Conservation (phyloP, 2,113 vertebrate species). For the Sitta europaea region DNA sequence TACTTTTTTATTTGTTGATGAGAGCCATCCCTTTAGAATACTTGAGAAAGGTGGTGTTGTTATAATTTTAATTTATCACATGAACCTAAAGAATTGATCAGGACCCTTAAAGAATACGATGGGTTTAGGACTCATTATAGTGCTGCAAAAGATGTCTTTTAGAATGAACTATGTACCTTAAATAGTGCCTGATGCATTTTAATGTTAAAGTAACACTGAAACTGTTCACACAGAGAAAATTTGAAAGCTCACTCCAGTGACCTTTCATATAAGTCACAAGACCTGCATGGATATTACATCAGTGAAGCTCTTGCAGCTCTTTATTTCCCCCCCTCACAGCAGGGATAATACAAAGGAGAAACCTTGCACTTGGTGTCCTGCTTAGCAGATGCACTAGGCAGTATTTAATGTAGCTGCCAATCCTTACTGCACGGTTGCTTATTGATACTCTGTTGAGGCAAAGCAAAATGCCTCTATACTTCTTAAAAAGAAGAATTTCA, state of each 20-base stretch:
- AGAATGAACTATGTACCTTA: neutral
- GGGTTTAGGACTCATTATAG: neutral
- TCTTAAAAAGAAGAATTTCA: neutral
- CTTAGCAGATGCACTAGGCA: neutral
- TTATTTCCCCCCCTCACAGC: accelerated
- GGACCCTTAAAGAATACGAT: neutral
- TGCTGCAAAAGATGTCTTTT: neutral
- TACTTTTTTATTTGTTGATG: neutral
- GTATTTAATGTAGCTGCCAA: neutral
- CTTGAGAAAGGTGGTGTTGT: neutral
- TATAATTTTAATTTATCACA: neutral
- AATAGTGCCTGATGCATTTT: neutral
- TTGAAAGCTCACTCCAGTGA: neutral
- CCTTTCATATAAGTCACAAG: slow-evolving; percentile 28
- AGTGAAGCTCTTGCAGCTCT: neutral
- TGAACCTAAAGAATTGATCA: neutral
- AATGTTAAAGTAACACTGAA: neutral
- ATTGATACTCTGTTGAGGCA: neutral
- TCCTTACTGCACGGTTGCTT: neutral
- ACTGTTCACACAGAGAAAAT: neutral
- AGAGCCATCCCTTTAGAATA: neutral
- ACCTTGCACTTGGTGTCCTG: neutral
- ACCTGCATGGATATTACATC: neutral
- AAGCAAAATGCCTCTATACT: neutral
- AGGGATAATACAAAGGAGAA: neutral